Conservation (phyloP, 2,113 vertebrate species). For the Carassius gibelio region DNA sequence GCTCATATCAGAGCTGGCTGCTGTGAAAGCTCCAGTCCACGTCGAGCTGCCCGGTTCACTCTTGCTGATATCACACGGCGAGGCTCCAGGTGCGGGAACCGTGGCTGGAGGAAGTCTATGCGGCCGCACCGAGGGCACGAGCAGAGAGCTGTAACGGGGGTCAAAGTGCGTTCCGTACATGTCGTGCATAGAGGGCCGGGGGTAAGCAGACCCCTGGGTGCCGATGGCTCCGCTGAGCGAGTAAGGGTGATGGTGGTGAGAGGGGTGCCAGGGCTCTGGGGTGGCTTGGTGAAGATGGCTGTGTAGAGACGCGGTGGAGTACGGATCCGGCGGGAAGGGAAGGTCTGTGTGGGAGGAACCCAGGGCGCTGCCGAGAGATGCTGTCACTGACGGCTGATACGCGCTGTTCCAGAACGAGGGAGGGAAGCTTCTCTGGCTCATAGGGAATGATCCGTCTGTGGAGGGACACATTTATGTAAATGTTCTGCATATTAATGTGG, state of each 20-base stretch:
- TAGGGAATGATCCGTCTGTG: constrained; percentile 89
- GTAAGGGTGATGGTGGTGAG: constrained; percentile 90
- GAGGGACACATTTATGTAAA: not conserved
- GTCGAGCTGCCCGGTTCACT: constrained; percentile 75
- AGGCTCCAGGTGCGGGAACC: constrained; percentile 77
- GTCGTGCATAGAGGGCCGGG: constrained; percentile 85
- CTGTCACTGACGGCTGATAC: constrained; percentile 83
- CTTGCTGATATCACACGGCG: constrained; percentile 87
- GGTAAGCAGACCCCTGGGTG: constrained; percentile 82
- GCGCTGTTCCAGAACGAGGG: constrained; percentile 98
- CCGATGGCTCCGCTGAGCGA: constrained; percentile 82
- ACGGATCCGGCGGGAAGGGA: constrained; percentile 87
- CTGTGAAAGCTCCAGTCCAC: constrained; percentile 87
- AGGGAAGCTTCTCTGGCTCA: constrained; percentile 95
- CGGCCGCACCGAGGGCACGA: constrained; percentile 89
- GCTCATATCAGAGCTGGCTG: constrained; percentile 81
- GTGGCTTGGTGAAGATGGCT: constrained; percentile 91
- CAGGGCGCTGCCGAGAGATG: constrained; percentile 80
- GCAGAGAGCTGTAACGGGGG: constrained; percentile 87
- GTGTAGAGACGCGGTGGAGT: constrained; percentile 84
- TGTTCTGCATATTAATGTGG: not conserved
- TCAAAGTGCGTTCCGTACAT: constrained; percentile 92
- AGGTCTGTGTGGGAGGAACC: constrained; percentile 85
- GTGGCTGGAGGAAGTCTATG: constrained; percentile 82
- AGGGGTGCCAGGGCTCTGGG: constrained; percentile 88